Evolutionary conservation across 2,113 vertebrate species (phyloP).

Genomic region (Odobenus rosmarus): DNA sequence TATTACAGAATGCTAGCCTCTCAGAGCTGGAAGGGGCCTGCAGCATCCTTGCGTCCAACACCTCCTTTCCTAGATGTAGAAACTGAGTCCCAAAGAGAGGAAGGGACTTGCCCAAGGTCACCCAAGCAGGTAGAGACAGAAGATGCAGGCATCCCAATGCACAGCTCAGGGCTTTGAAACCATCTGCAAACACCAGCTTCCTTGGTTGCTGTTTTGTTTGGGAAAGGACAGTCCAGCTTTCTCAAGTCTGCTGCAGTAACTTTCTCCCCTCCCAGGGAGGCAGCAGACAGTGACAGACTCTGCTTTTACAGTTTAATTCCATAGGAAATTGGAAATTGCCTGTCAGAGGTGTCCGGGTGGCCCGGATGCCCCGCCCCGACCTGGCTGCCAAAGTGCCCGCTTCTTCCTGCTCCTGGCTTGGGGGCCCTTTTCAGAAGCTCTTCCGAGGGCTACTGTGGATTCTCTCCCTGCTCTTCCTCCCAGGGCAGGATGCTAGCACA

Average conservation of each 20-base stretch:
- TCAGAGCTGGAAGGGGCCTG: background rate
- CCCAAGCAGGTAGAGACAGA: background rate
- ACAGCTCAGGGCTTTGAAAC: background rate
- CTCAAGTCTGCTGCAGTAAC: background rate
- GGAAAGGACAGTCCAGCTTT: constrained; percentile 41
- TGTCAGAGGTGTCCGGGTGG: constrained; percentile 77
- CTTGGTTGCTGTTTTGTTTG: constrained; percentile 64
- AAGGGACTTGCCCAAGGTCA: constrained; percentile 52
- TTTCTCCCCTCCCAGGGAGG: constrained; percentile 71
- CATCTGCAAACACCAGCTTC: background rate
- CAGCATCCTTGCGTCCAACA: rapidly evolving
- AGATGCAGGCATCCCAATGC: background rate
- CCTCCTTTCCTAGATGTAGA: background rate
- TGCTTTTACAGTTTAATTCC: constrained; percentile 78
- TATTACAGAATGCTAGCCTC: constrained; percentile 29
- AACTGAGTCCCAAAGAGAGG: background rate
- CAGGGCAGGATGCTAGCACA: background rate
- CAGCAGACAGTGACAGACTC: constrained; percentile 72
- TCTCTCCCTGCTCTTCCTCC: background rate
- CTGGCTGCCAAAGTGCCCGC: constrained; percentile 46
- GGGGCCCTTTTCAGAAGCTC: constrained; percentile 8
- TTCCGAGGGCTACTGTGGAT: background rate
- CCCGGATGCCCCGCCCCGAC: constrained; percentile 62
- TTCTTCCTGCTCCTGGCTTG: background rate
- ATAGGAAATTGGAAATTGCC: constrained; percentile 81